phyloP scores from a whole-genome alignment of 2,888 invertebrate species.

The Drosophila heteroneura region DNA sequence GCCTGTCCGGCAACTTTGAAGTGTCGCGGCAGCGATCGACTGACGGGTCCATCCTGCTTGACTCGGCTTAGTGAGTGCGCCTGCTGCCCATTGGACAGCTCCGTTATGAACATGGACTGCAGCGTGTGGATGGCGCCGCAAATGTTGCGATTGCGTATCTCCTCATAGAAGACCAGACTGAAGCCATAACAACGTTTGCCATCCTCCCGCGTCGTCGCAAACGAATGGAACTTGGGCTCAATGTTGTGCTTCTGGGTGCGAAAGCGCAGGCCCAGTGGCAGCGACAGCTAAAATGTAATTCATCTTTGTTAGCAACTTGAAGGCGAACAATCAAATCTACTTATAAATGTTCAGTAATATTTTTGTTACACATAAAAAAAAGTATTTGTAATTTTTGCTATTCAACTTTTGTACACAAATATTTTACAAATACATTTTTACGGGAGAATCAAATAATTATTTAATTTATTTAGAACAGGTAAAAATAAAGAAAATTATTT shows the following conservation, averaged over 20 bases:
- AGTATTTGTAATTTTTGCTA: neutral
- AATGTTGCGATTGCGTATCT: constrained; percentile 96
- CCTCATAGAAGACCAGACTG: constrained; percentile 97
- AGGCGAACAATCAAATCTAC: constrained; percentile 20
- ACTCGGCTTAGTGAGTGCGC: constrained; percentile 88
- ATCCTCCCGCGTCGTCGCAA: constrained; percentile 98
- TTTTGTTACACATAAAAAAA: neutral
- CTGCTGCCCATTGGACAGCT: constrained; percentile 93
- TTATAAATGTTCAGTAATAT: constrained; percentile 3
- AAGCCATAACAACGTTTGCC: constrained; percentile 97
- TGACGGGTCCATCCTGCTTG: constrained; percentile 89
- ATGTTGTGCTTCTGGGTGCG: constrained; percentile 96
- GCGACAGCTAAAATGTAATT: constrained; percentile 90
- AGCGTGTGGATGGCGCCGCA: constrained; percentile 97
- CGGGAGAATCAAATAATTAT: neutral
- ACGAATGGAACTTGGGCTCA: constrained; percentile 97
- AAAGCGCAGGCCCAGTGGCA: constrained; percentile 97
- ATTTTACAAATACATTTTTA: neutral
- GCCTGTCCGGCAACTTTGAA: constrained; percentile 93
- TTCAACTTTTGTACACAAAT: neutral
- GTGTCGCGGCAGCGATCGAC: constrained; percentile 94
- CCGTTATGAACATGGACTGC: constrained; percentile 95
- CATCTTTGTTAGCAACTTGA: constrained; percentile 17
- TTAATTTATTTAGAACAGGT: fast-evolving
- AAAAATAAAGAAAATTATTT: neutral